Percentiles rank a stretch among this genome's conserved stretches.
phyloP scores from a whole-genome alignment of 92 coral and sea anemone genomes.

The Diadumene lineata region DNA sequence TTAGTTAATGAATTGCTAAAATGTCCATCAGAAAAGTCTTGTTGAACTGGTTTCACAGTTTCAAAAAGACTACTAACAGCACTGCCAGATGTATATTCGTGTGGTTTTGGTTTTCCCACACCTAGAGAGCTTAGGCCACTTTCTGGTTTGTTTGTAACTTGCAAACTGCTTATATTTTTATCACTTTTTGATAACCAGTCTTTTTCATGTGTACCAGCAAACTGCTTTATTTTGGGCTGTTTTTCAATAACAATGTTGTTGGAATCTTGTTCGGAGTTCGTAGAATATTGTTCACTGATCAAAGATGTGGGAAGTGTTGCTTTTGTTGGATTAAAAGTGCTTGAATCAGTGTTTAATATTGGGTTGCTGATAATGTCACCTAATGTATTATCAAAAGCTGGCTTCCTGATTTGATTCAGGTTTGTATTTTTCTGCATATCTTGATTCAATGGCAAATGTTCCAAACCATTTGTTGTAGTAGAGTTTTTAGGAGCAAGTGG shows the following conservation, averaged over 20 bases:
- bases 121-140: background rate
- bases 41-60: background rate
- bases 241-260: conserved; percentile 13
- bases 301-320: background rate
- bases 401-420: background rate
- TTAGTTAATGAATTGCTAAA: background rate
- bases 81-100: no score
- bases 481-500: background rate
- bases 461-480: background rate
- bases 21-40: background rate
- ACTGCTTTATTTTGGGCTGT: conserved; percentile 3
- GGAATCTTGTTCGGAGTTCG: no score
- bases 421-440: background rate
- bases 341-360: background rate
- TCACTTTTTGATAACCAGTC: background rate
- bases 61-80: background rate
- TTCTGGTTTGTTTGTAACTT: background rate
- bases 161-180: background rate
- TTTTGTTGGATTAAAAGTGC: background rate
- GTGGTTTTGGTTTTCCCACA: background rate
- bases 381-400: background rate
- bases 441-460: background rate
- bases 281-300: background rate
- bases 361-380: background rate
- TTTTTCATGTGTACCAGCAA: background rate